Percentiles rank a stretch among this genome's conserved stretches.
These are phyloP conservation scores for Eunapius fragilis DNA, from an alignment of 37 sponge, comb jelly and placozoan species.

Conservation along the genomic window DNA sequence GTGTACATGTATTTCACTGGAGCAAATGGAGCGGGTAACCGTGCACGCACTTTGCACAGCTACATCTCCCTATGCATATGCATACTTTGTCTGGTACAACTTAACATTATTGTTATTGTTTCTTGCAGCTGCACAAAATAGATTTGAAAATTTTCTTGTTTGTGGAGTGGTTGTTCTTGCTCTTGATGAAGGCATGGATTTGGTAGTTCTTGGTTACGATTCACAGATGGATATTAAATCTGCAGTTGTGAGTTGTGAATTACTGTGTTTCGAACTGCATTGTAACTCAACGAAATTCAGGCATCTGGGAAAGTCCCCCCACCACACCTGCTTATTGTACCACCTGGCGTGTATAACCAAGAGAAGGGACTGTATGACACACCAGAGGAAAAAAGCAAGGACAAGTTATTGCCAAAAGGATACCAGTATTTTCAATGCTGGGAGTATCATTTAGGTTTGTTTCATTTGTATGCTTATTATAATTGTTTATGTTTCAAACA, in stretches of 20 bases:
- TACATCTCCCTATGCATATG: no score
- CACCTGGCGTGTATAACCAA: slow-evolving; percentile 43
- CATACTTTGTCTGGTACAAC: no score
- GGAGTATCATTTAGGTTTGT: slow-evolving; percentile 79
- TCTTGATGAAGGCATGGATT: slow-evolving; percentile 2
- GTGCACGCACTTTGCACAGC: no score
- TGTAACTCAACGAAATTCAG: neutral
- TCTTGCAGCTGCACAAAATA: slow-evolving; percentile 54
- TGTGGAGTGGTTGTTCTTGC: slow-evolving; percentile 62
- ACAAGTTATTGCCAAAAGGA: slow-evolving; percentile 69
- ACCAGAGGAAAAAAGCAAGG: slow-evolving; percentile 42
- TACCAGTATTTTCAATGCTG: slow-evolving; percentile 58
- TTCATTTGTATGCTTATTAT: neutral
- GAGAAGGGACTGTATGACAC: slow-evolving; percentile 15
- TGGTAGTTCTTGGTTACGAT: slow-evolving; percentile 55
- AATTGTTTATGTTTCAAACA: neutral
- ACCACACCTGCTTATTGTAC: slow-evolving; percentile 59
- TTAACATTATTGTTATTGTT: neutral
- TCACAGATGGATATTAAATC: slow-evolving; percentile 28
- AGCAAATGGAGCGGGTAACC: no score
- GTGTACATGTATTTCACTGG: no score
- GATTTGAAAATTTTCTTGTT: slow-evolving; percentile 50
- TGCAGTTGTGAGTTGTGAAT: slow-evolving; percentile 34
- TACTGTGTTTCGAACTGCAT: neutral
- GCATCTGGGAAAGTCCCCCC: slow-evolving; percentile 32